Percentiles rank a stretch among this genome's conserved stretches.
phyloP scores from a whole-genome alignment of 2,888 invertebrate genomes.

The Tigriopus californicus region DNA sequence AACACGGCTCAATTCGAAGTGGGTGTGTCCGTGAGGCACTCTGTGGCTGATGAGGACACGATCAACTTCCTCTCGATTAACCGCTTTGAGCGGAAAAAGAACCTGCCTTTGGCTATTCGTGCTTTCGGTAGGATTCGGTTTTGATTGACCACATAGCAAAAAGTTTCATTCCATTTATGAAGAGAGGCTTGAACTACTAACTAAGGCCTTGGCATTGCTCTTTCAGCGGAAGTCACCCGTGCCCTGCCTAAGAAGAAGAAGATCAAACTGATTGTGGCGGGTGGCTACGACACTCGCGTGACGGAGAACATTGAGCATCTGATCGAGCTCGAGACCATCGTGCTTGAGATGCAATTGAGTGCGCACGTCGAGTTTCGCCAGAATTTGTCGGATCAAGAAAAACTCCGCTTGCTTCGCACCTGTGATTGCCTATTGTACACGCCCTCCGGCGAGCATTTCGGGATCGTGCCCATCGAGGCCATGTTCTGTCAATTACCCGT shows the following conservation, averaged over 20 bases:
- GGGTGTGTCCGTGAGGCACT: constrained; percentile 17
- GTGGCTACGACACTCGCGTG: constrained; percentile 82
- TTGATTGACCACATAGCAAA: too few relatives aligned
- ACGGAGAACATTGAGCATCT: constrained; percentile 70
- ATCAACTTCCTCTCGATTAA: constrained; percentile 75
- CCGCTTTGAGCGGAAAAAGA: constrained; percentile 91
- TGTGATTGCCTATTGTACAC: constrained; percentile 63
- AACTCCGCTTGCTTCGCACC: constrained; percentile 56
- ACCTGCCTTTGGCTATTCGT: constrained; percentile 62
- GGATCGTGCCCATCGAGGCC: constrained; percentile 95
- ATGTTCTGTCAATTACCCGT: constrained; percentile 88
- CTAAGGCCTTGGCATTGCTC: too few relatives aligned
- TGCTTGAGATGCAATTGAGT: constrained; percentile 41
- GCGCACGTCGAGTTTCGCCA: constrained; percentile 61
- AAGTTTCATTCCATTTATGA: too few relatives aligned
- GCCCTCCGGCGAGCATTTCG: constrained; percentile 92
- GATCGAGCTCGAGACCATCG: constrained; percentile 47
- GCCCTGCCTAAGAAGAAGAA: constrained; percentile 19
- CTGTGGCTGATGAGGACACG: constrained; percentile 27
- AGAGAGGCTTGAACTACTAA: too few relatives aligned
- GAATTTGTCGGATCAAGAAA: constrained; percentile 67
- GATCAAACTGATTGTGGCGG: constrained; percentile 75
- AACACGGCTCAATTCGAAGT: constrained; percentile 40
- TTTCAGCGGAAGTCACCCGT: constrained; percentile 17
- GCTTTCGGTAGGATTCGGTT: constrained; percentile 42